phyloP scores from a whole-genome alignment of 2,888 invertebrate species.

The Pollenia angustigena region DNA sequence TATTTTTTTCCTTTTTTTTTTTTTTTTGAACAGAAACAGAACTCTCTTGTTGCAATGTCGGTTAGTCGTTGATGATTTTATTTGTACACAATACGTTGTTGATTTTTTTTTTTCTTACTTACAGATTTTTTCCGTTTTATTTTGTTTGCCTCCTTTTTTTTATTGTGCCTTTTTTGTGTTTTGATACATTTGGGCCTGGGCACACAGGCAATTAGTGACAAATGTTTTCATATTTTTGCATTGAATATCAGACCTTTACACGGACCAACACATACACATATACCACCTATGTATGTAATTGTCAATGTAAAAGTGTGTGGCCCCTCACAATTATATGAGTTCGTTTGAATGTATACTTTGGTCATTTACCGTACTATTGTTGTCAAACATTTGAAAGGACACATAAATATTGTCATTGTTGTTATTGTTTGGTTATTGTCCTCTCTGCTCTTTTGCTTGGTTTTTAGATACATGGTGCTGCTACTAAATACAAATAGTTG shows the following conservation, averaged over 20 bases:
- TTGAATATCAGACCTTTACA: constrained; percentile 72
- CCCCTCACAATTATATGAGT: neutral
- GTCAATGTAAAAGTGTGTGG: neutral
- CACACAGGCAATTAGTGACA: constrained; percentile 82
- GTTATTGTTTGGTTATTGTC: constrained; percentile 61
- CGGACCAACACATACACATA: constrained; percentile 71
- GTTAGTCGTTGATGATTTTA: constrained; percentile 68
- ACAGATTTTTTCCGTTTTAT: constrained; percentile 27
- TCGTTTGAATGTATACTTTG: constrained; percentile 47
- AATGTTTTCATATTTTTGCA: constrained; percentile 83
- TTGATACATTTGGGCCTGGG: constrained; percentile 66
- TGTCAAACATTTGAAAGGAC: constrained; percentile 73
- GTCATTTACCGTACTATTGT: constrained; percentile 72
- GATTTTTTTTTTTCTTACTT: constrained; percentile 31
- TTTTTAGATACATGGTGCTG: constrained; percentile 25
- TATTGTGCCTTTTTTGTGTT: constrained; percentile 53
- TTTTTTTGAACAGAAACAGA: neutral
- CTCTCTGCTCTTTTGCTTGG: constrained; percentile 30
- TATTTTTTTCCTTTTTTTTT: constrained; percentile 30
- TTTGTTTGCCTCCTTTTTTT: constrained; percentile 17
- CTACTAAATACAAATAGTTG: constrained; percentile 19
- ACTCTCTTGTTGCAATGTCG: constrained; percentile 65
- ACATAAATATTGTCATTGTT: constrained; percentile 72
- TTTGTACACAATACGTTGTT: constrained; percentile 48
- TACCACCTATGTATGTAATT: neutral